Conservation (phyloP, 2,888 invertebrate genomes). For the Cephus nigrinus region DNA sequence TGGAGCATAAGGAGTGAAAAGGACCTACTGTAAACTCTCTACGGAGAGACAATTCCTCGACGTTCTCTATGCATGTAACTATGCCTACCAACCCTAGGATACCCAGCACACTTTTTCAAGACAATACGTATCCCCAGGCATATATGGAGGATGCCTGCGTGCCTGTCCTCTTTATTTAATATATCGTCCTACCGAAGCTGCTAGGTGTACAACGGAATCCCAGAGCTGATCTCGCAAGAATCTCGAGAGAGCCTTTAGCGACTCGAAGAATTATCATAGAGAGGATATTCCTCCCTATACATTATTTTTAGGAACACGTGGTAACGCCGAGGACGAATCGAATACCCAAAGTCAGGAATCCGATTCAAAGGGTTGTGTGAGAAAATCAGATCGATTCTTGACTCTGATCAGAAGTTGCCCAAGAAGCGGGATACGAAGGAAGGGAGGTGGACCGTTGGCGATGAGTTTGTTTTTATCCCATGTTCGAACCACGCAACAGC, state of each 20-base stretch:
- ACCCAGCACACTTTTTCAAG: not conserved
- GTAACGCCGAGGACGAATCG: no score
- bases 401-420: not conserved
- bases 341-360: no score
- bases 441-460: not conserved
- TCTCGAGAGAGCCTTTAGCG: constrained; percentile 7
- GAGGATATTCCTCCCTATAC: not conserved
- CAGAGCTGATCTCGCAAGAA: not conserved
- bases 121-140: not conserved
- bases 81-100: not conserved
- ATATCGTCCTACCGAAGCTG: not conserved
- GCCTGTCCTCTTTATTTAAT: not conserved
- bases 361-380: constrained; percentile 5
- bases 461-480: not conserved
- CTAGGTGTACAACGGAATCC: not conserved
- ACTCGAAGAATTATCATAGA: not conserved
- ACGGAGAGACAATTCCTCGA: not conserved
- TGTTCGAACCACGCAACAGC: not conserved
- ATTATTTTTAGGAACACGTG: no score
- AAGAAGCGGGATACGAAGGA: not conserved
- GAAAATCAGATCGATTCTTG: constrained; percentile 15
- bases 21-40: not conserved
- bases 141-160: not conserved
- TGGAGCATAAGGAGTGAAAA: constrained; percentile 5
- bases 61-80: no score